Conservation (phyloP, 2,797 vertebrate genomes). For the Benthosema pterotum region DNA sequence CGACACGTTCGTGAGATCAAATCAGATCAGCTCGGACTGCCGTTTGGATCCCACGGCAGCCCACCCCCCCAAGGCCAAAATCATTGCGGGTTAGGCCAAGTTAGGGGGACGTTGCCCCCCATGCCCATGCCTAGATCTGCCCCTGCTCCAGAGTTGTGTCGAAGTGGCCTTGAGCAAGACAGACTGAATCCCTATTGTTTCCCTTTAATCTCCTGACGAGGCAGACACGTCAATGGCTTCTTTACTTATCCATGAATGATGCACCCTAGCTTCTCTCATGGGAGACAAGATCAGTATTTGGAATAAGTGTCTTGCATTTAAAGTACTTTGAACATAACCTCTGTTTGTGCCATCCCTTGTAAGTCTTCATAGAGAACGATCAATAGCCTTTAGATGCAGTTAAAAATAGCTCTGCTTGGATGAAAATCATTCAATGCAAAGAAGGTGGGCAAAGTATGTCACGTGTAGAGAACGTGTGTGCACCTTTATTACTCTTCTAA, state of each 20-base stretch:
- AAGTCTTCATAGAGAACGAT: slow-evolving; percentile 1
- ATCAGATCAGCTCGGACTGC: too few relatives aligned
- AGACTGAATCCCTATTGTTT: too few relatives aligned
- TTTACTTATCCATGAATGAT: not conserved
- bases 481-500: slow-evolving; percentile 1
- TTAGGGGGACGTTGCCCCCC: too few relatives aligned
- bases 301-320: not conserved
- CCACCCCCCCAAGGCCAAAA: too few relatives aligned
- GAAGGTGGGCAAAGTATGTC: not conserved
- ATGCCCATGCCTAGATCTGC: too few relatives aligned
- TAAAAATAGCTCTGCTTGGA: slow-evolving; percentile 9
- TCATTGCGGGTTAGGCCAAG: too few relatives aligned
- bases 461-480: not conserved
- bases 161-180: too few relatives aligned
- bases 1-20: too few relatives aligned
- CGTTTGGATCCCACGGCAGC: too few relatives aligned
- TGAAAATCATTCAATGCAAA: not conserved
- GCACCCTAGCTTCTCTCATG: not conserved
- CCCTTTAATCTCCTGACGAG: too few relatives aligned
- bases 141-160: too few relatives aligned
- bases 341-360: not conserved
- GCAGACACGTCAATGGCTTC: not conserved
- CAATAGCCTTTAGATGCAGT: slow-evolving; percentile 11
- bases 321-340: not conserved
- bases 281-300: not conserved